A percentile compares a stretch with the other conserved stretches of the same genome.
phyloP scores from a whole-genome alignment of 2,888 invertebrate genomes.

The Dolomedes plantarius region DNA sequence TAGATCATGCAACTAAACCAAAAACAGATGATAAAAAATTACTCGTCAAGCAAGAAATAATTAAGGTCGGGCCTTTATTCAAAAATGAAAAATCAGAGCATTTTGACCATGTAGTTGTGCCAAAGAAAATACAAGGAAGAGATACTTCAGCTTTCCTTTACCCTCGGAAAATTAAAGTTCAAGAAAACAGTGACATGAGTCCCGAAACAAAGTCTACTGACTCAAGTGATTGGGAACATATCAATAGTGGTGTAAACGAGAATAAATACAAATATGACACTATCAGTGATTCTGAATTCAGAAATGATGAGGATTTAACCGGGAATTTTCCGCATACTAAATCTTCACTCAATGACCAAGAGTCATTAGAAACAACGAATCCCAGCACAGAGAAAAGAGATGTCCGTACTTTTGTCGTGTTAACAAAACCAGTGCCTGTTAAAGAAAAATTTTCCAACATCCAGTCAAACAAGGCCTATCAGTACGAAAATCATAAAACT shows the following conservation, averaged over 20 bases:
- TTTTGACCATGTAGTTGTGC: not conserved
- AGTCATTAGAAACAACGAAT: not conserved
- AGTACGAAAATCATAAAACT: not conserved
- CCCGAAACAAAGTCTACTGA: not conserved
- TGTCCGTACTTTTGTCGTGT: not conserved
- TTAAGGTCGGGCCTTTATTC: too few relatives aligned
- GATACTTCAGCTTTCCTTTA: not conserved
- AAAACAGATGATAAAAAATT: not conserved
- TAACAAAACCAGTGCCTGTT: not conserved
- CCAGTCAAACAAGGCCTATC: not conserved
- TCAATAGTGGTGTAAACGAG: too few relatives aligned
- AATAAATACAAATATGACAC: too few relatives aligned
- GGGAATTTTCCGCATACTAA: too few relatives aligned
- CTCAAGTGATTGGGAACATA: not conserved
- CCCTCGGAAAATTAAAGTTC: not conserved
- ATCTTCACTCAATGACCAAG: not conserved
- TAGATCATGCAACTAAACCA: not conserved
- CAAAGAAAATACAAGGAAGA: not conserved
- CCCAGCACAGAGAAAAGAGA: not conserved
- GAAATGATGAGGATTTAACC: too few relatives aligned
- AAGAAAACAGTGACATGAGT: not conserved
- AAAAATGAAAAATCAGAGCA: not conserved
- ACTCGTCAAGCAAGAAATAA: too few relatives aligned
- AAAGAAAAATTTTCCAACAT: not conserved
- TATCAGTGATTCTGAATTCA: too few relatives aligned